Conservation (phyloP, 2,113 vertebrate species). For the Cacatua alba region DNA sequence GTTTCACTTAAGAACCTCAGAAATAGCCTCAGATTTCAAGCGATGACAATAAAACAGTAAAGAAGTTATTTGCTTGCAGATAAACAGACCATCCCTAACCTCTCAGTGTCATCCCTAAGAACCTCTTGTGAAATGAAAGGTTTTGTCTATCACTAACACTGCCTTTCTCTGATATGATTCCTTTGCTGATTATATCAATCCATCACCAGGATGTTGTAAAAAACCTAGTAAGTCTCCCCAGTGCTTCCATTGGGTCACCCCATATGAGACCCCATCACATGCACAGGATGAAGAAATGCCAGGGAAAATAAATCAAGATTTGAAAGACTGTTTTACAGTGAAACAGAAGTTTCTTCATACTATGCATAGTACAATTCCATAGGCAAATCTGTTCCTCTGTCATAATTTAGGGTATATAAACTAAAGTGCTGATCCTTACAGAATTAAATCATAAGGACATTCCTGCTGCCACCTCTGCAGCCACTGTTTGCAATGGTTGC, state of each 20-base stretch:
- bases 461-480: slow-evolving; percentile 28
- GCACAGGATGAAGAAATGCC: not conserved
- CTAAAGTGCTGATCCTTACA: not conserved
- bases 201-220: not conserved
- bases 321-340: not conserved
- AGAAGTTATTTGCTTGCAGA: not conserved
- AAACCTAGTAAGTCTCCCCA: not conserved
- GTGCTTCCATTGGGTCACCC: not conserved
- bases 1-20: not conserved
- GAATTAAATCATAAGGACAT: not conserved
- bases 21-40: slow-evolving; percentile 5
- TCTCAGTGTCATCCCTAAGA: not conserved
- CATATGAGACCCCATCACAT: not conserved
- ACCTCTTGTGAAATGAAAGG: not conserved
- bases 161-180: not conserved
- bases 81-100: slow-evolving; percentile 8
- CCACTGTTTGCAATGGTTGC: not conserved
- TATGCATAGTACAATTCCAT: not conserved
- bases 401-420: not conserved
- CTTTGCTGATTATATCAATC: slow-evolving; percentile 5
- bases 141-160: not conserved
- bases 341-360: not conserved
- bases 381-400: not conserved
- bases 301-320: slow-evolving; percentile 41
- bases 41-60: slow-evolving; percentile 10